Conservation (phyloP, 2,113 vertebrate species). For the Grallaria varia region DNA sequence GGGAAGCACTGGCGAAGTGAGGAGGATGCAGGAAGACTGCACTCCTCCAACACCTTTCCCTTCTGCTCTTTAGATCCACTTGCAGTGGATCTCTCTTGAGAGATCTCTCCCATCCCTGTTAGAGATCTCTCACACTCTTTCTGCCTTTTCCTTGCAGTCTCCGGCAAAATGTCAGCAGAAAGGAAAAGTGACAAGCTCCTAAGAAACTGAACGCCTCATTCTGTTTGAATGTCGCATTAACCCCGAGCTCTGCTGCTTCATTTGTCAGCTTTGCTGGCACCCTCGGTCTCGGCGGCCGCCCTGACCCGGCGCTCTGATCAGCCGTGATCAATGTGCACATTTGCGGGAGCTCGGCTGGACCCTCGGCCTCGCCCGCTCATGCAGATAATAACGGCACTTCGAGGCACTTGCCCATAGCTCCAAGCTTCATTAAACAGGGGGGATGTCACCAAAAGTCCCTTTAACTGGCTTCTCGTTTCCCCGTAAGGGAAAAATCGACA, state of each 20-base stretch:
- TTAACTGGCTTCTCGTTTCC: conserved; percentile 62
- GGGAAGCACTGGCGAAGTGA: not conserved
- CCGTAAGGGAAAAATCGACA: conserved; percentile 29
- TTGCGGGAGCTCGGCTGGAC: conserved; percentile 75
- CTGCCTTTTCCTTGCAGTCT: not conserved
- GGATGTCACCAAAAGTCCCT: conserved; percentile 80
- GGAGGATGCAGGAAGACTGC: not conserved
- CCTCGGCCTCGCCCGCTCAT: conserved; percentile 78
- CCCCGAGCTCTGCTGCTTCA: conserved; percentile 63
- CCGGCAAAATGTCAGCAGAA: conserved; percentile 33
- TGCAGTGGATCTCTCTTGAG: too few species aligned
- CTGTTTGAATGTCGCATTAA: conserved; percentile 71
- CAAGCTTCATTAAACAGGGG: conserved; percentile 82
- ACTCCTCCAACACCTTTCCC: not conserved
- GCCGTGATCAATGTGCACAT: conserved; percentile 82
- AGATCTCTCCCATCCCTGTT: not conserved
- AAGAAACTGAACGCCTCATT: conserved; percentile 61
- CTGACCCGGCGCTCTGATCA: conserved; percentile 79
- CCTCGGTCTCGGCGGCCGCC: conserved; percentile 45
- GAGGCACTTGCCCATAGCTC: conserved; percentile 79
- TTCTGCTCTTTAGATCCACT: not conserved
- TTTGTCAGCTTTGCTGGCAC: conserved; percentile 74
- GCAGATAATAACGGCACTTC: conserved; percentile 83
- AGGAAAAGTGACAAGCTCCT: conserved; percentile 51
- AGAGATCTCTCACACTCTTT: not conserved